A percentile compares a stretch with the other conserved stretches of the same genome.
These are phyloP conservation scores for Oryzias melastigma DNA, from an alignment of 2,113 vertebrate genomes.

Conservation along the genomic window DNA sequence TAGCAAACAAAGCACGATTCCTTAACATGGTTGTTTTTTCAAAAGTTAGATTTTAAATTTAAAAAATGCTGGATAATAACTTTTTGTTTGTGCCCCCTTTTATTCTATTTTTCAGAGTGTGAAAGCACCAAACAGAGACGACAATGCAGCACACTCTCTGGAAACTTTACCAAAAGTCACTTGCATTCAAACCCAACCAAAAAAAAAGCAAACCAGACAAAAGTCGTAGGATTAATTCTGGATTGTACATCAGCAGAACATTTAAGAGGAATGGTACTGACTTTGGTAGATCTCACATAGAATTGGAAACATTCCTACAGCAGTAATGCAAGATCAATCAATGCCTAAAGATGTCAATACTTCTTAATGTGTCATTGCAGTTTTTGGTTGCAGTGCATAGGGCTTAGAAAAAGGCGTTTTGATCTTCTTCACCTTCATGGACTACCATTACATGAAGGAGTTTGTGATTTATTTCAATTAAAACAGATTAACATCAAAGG, in stretches of 20 bases:
- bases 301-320: conserved; percentile 49
- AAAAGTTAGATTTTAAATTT: conserved; percentile 1
- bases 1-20: conserved; percentile 17
- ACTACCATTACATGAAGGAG: conserved; percentile 29
- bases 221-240: conserved; percentile 30
- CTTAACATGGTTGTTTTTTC: conserved; percentile 1
- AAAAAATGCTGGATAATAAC: conserved; percentile 1
- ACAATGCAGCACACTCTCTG: conserved; percentile 48
- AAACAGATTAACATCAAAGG: conserved; percentile 57
- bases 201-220: conserved; percentile 41
- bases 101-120: neutral
- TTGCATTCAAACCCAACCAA: conserved; percentile 34
- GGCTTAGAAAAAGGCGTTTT: conserved; percentile 46
- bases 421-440: conserved; percentile 19
- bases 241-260: conserved; percentile 68
- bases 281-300: conserved; percentile 29
- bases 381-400: conserved; percentile 61
- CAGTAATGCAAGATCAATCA: too few species aligned
- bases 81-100: neutral
- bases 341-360: too few species aligned
- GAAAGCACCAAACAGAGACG: conserved; percentile 36
- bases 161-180: conserved; percentile 40
- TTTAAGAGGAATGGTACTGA: conserved; percentile 31
- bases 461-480: too few species aligned
- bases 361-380: conserved; percentile 5